Conservation (phyloP, 53 echinoderm and acorn worm genomes). For the Apostichopus leukothele region DNA sequence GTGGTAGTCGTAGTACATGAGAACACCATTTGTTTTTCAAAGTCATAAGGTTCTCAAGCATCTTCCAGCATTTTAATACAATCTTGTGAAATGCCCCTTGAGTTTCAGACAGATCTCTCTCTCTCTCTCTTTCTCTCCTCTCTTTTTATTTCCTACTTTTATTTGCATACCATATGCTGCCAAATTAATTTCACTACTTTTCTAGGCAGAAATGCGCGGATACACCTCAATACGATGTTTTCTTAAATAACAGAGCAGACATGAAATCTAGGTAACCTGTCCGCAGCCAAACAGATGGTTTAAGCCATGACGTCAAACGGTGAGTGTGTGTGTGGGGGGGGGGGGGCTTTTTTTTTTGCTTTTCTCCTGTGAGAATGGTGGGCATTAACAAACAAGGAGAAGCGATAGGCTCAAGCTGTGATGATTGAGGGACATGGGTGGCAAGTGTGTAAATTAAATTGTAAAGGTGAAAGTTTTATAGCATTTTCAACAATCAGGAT, state of each 20-base stretch:
- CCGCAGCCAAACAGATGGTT: constrained; percentile 39
- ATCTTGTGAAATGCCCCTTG: background rate
- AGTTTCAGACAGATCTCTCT: background rate
- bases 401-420: constrained; percentile 27
- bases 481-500: constrained; percentile 13
- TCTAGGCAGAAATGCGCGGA: constrained; percentile 14
- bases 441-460: constrained; percentile 36
- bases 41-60: no score
- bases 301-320: constrained; percentile 34
- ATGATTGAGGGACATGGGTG: constrained; percentile 21
- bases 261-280: constrained; percentile 42
- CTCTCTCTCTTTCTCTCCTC: background rate
- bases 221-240: constrained; percentile 38
- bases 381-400: background rate
- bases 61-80: no score
- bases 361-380: no score
- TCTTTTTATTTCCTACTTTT: constrained; percentile 38
- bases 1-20: no score
- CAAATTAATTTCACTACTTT: constrained; percentile 32
- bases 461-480: constrained; percentile 28
- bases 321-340: background rate
- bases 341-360: background rate
- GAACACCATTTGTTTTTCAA: no score
- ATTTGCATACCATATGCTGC: constrained; percentile 40
- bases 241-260: constrained; percentile 34